Conservation (phyloP, 2,113 vertebrate species). For the Mesitornis unicolor region DNA sequence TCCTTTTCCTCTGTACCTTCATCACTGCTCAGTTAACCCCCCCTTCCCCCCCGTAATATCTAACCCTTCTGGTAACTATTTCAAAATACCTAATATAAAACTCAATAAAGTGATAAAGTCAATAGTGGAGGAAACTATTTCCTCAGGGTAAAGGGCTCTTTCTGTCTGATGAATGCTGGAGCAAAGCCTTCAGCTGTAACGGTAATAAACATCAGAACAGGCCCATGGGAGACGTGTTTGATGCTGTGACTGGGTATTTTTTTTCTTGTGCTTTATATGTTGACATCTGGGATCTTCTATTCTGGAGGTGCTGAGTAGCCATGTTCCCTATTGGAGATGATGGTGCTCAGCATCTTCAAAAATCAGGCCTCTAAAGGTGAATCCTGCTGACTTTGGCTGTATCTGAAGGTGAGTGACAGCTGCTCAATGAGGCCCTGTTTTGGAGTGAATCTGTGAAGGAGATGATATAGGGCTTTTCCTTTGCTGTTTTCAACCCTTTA, state of each 20-base stretch:
- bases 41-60: no score
- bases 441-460: not conserved
- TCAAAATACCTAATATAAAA: conserved; percentile 4
- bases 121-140: not conserved
- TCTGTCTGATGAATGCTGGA: not conserved
- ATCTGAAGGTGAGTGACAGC: not conserved
- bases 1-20: not conserved
- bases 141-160: not conserved
- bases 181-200: not conserved
- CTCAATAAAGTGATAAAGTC: not conserved
- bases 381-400: not conserved
- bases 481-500: not conserved
- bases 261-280: not conserved
- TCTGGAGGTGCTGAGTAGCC: not conserved
- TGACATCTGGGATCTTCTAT: not conserved
- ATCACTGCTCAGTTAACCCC: not conserved
- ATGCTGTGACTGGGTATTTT: not conserved
- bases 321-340: not conserved
- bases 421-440: not conserved
- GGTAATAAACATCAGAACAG: not conserved
- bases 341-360: not conserved
- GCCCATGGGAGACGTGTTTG: not conserved
- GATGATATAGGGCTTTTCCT: not conserved
- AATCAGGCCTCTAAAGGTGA: not conserved
- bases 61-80: not conserved